Evolutionary conservation across 2,797 vertebrate species (phyloP), one percentile per base, ranked within the genome.

Genomic region (Acrossocheilus fasciatus): DNA sequence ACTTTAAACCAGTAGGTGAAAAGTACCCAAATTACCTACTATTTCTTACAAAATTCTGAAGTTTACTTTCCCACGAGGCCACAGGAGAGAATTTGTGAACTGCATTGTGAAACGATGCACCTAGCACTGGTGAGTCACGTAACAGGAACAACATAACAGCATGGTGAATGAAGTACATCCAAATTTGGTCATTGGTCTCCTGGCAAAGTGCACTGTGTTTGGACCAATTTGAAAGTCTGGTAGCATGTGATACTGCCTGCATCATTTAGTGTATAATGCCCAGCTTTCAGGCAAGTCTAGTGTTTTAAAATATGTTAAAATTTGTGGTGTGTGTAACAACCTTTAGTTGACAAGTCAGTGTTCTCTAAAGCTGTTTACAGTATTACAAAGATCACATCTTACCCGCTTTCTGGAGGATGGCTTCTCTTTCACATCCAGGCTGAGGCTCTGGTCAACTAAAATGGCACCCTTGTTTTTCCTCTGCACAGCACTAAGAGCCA

Each of bases 391-490:
- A 78, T 39, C 11, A 70, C 3, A 10, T 54, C 88, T 10, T 95
- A 99, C 98, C 95, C 96, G 94, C 93, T 98, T 98, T 86, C 94
- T 89, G 57, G 93, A 92, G 68, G 52, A 81, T 84, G 79, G 80
- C 82, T 92, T 91, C 50, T 91, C 89, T 84, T 86, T 93, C 41
- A 87, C 26, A 41, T 87, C 86, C 52, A 95, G n/a, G 41, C 88
- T 76, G 70, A 94, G 30, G 20, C 87, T 91, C 26, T 89, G 80
- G 81, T 91, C 87, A 36, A 92, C 26, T 43, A 84, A 23, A 5
- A 90, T 70, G 0, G 90, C 91, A 54, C 78, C 41, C 11, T 80
- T 82, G 20, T 95, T 96, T 89, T 93, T 97, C 86, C 70, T 95
- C 91, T 94, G 96, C 43, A 98, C 52, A 15, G 87, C 75, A 62